Evolutionary conservation across 2,888 invertebrate species (phyloP), one percentile per base, ranked within the genome.

Genomic region (Scotopteryx bipunctaria): DNA sequence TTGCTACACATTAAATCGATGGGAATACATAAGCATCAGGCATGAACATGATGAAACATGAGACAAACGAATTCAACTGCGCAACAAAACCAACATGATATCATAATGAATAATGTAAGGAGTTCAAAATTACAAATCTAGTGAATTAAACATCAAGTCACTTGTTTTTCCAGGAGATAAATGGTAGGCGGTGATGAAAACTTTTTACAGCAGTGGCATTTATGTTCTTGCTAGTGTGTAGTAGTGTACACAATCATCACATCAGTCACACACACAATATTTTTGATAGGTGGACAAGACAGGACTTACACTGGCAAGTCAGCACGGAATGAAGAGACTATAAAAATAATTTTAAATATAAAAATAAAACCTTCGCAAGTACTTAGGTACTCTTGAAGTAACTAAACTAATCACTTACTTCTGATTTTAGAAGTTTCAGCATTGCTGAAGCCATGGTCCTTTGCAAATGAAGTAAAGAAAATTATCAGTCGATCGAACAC

Each of bases 351-450:
- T n/a, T n/a, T n/a, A n/a, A n/a, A n/a, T n/a, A n/a, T n/a, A n/a
- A n/a, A n/a, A n/a, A n/a, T n/a, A n/a, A n/a, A n/a, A n/a, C n/a
- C n/a, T n/a, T n/a, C n/a, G n/a, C n/a, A n/a, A n/a, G n/a, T n/a
- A n/a, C n/a, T n/a, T n/a, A n/a, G n/a, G n/a, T n/a, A n/a, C n/a
- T n/a, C n/a, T n/a, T 8, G 13, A 42, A 19, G 32, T 8, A 5
- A 3, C 3, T 5, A 16, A 46, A 40, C 27, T 31, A 5, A 45
- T 17, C 43, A 87, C 89, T 86, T 82, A 89, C 89, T 83, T 89
- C 87, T 37, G 81, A 76, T 77, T 83, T 87, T 17, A 89, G 57
- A 63, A 89, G 69, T 67, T 90, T 90, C 64, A 90, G 65, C 83
- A 89, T 86, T 63, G 81, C 63, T 36, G 83, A 81, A 55, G 88